These are phyloP conservation scores for Esox masquinongy DNA, from an alignment of 2,797 vertebrate genomes.

Conservation along the genomic window DNA sequence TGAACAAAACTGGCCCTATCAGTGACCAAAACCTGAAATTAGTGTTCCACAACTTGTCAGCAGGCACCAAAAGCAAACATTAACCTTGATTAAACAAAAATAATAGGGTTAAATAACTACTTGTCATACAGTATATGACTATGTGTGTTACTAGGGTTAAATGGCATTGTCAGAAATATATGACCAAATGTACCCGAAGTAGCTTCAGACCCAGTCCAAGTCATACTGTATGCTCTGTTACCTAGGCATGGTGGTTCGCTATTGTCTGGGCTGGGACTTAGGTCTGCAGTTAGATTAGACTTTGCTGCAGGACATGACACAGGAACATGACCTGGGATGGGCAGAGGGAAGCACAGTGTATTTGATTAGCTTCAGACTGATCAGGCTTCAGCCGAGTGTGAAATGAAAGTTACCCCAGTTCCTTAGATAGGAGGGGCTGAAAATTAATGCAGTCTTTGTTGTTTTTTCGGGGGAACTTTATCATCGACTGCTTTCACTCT, in stretches of 20 bases:
- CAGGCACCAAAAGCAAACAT: not conserved
- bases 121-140: no score
- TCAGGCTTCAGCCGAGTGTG: not conserved
- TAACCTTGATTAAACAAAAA: not conserved
- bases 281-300: not conserved
- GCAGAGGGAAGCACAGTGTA: not conserved
- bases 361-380: constrained; percentile 1
- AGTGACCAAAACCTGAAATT: not conserved
- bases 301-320: not conserved
- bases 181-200: not conserved
- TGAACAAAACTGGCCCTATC: not conserved
- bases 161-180: not conserved
- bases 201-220: not conserved
- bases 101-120: not conserved
- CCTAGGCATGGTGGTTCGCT: not conserved
- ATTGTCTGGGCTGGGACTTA: not conserved
- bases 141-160: no score
- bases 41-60: not conserved
- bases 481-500: not conserved
- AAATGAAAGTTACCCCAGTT: not conserved
- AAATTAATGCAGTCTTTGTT: constrained; percentile 4
- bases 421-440: not conserved
- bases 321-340: not conserved
- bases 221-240: not conserved
- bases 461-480: not conserved